These are phyloP conservation scores for Heliconius erato DNA, from an alignment of 2,888 invertebrate genomes.

Conservation along the genomic window DNA sequence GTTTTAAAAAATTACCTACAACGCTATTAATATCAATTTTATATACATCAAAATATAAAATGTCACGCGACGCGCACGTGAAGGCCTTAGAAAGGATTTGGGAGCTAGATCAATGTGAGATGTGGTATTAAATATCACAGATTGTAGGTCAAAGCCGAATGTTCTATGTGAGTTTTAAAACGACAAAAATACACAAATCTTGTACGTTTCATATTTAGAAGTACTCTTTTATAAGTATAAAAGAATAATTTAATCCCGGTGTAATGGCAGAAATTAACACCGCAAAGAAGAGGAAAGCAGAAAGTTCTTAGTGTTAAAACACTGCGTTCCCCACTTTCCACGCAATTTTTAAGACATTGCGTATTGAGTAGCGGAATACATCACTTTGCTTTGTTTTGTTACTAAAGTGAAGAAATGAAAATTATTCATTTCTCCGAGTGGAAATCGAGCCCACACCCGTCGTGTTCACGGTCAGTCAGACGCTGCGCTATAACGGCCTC, in stretches of 20 bases:
- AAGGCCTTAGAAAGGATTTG: constrained; percentile 51
- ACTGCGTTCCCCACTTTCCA: not conserved
- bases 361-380: not conserved
- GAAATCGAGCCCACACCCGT: not conserved
- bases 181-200: not conserved
- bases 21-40: constrained; percentile 3
- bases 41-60: constrained; percentile 25
- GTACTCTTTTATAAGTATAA: not conserved
- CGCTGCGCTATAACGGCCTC: too few relatives aligned
- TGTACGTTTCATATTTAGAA: not conserved
- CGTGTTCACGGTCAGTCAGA: not conserved
- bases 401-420: not conserved
- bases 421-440: not conserved
- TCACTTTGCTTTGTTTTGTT: not conserved
- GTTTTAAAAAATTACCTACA: not conserved
- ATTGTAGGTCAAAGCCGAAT: constrained; percentile 46
- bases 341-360: not conserved
- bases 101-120: constrained; percentile 32
- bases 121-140: constrained; percentile 45
- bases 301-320: not conserved
- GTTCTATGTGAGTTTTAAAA: not conserved
- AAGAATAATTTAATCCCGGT: too few relatives aligned
- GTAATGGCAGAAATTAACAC: too few relatives aligned
- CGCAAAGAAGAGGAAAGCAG: not conserved
- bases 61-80: constrained; percentile 45